Percentiles rank a stretch among this genome's conserved stretches.
Evolutionary conservation across 92 coral and sea anemone species (phyloP).

Genomic region (Parazoanthus darwini): DNA sequence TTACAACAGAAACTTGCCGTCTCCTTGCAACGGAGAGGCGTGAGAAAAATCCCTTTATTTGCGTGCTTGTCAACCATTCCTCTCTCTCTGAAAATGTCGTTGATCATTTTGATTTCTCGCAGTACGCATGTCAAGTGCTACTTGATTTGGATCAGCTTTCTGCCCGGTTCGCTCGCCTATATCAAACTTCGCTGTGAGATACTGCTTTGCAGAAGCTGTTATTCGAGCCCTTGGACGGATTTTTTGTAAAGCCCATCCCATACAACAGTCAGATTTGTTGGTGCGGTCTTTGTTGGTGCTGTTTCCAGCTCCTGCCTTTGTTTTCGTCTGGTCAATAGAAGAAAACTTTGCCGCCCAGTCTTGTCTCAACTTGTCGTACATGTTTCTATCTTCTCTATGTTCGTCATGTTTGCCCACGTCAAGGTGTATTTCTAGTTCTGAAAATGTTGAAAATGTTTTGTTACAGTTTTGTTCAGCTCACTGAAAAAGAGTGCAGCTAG

Average conservation of each 20-base stretch:
- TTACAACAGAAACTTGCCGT: neutral
- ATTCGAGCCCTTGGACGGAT: slow-evolving; percentile 22
- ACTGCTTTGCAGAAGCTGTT: slow-evolving; percentile 29
- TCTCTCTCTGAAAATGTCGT: slow-evolving; percentile 27
- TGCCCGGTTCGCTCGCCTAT: slow-evolving; percentile 35
- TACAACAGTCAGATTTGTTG: neutral
- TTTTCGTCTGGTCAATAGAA: neutral
- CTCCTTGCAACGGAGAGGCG: slow-evolving; percentile 15
- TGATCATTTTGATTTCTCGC: slow-evolving; percentile 19
- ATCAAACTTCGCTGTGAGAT: slow-evolving; percentile 35
- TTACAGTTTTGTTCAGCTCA: slow-evolving; percentile 26
- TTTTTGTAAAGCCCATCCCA: slow-evolving; percentile 35
- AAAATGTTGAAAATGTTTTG: slow-evolving; percentile 30
- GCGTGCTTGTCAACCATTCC: slow-evolving; percentile 44
- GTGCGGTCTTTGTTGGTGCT: neutral
- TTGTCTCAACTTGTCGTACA: slow-evolving; percentile 33
- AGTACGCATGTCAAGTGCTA: slow-evolving; percentile 31
- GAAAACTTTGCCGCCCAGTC: slow-evolving; percentile 43
- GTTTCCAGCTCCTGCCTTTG: neutral
- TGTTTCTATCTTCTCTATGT: slow-evolving; percentile 5
- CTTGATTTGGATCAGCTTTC: slow-evolving; percentile 43
- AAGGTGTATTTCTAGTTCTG: slow-evolving; percentile 35
- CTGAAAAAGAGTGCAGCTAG: slow-evolving; percentile 7
- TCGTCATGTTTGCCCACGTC: slow-evolving; percentile 23
- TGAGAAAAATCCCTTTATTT: slow-evolving; percentile 43